Evolutionary conservation across 2,797 vertebrate genomes (phyloP).

Genomic region (Myotis planiceps): DNA sequence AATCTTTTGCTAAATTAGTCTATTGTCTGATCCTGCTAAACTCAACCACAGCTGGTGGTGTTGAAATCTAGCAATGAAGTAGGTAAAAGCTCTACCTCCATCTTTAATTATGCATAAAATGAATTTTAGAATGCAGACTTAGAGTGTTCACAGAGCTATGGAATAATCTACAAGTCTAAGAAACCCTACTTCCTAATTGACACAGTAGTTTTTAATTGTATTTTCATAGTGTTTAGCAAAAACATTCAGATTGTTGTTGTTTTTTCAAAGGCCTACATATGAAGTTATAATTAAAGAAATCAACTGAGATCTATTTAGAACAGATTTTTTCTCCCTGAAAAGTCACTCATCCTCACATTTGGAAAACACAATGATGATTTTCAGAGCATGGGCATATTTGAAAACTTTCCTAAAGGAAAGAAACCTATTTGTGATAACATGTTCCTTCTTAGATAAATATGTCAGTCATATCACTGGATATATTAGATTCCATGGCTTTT

Average conservation of each 20-base stretch:
- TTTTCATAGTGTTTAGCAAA: slow-evolving; percentile 66
- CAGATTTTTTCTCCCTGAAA: slow-evolving; percentile 30
- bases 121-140: slow-evolving; percentile 56
- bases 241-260: slow-evolving; percentile 55
- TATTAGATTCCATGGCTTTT: not conserved
- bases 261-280: slow-evolving; percentile 37
- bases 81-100: slow-evolving; percentile 58
- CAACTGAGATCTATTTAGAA: slow-evolving; percentile 46
- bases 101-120: slow-evolving; percentile 55
- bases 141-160: slow-evolving; percentile 41
- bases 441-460: slow-evolving; percentile 54
- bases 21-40: not conserved
- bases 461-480: not conserved
- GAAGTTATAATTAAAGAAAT: slow-evolving; percentile 59
- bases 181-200: slow-evolving; percentile 73
- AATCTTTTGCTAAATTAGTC: not conserved
- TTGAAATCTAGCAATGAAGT: slow-evolving; percentile 25
- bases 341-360: slow-evolving; percentile 17
- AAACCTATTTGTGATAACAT: slow-evolving; percentile 34
- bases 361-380: slow-evolving; percentile 16
- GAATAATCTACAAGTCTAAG: slow-evolving; percentile 58
- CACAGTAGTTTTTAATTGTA: slow-evolving; percentile 47
- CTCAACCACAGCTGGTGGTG: not conserved
- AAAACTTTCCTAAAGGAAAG: slow-evolving; percentile 29
- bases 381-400: not conserved